Base-by-base conservation (phyloP, 30 jellyfish, hydroid and myxozoan genomes). In the Cassiopea xamachana region DNA sequence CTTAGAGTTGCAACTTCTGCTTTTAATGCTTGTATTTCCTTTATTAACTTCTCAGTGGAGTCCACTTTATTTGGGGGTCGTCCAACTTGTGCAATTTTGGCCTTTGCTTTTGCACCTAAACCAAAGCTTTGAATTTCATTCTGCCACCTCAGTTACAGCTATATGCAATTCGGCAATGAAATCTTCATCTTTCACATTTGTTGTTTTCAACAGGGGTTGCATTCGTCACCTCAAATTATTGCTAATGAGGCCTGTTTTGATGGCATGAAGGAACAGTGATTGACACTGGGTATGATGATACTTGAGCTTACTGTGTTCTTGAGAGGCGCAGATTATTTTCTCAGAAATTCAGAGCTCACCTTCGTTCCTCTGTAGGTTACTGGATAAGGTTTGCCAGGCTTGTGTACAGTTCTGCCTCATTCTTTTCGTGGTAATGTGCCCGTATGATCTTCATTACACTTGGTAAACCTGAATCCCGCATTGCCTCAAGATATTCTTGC, bases 81-180 rank as follows among this genome's bases (percentile, higher is more conserved):
- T 67, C 45, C 67, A 46, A 75, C 84, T 75, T 75, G 84, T 9
- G 84, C 72, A 9, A 75, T 46, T 75, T 75, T 75, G 84, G 67
- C 84, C 67, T 45, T 75, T 75, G 73, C 10, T 77, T 50, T 77
- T 17, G 73, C 17, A 50, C 86, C 86, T 74, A 77, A 46, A 43
- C 86, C 86, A 12, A 27, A 77, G 73, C 86, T 77, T 47, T 47
- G 47, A 13, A 77, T 77, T 77, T 48, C 86, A 10, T 61, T 81
- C 89, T 61, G 89, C 9, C 89, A 58, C 89, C 67, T 81, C 89
- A 10, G 81, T 68, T 59, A 81, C 89, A 55, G 88, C 88, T 17
- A 79, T 58, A 55, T 58, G 48, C 79, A 79, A 19, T 14, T 61
- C 77, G 43, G 62, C 61, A 60, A 81, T 62, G 61, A 81, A 67